These are phyloP conservation scores for Malacoraja senta DNA, from an alignment of 2,797 vertebrate genomes.

Conservation along the genomic window DNA sequence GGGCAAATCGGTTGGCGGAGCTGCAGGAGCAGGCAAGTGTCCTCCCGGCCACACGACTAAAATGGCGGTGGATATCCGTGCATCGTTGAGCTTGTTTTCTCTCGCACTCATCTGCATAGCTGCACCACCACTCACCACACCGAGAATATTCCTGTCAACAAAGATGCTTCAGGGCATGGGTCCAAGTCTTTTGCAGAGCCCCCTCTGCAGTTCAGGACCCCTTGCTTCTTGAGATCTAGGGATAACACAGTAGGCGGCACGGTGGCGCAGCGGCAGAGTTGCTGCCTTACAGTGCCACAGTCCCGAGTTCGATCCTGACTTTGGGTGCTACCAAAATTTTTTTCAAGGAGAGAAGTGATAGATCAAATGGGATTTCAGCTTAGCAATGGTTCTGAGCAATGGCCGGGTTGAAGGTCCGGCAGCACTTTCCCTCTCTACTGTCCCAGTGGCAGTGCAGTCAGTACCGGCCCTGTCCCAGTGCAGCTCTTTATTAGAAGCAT, in stretches of 20 bases:
- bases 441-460: not conserved
- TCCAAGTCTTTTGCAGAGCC: not conserved
- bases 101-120: not conserved
- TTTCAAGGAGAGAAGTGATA: too few species aligned
- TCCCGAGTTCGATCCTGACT: too few species aligned
- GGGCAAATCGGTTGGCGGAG: slow-evolving; percentile 66
- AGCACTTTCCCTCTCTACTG: not conserved
- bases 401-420: too few species aligned
- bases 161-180: not conserved
- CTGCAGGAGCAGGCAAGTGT: slow-evolving; percentile 81
- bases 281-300: too few species aligned
- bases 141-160: too few species aligned
- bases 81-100: not conserved
- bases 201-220: not conserved
- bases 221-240: too few species aligned
- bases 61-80: slow-evolving; percentile 41
- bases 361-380: too few species aligned
- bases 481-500: not conserved
- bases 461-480: not conserved
- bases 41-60: not conserved
- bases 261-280: too few species aligned
- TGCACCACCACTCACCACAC: not conserved
- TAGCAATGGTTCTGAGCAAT: too few species aligned
- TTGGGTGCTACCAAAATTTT: too few species aligned
- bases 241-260: too few species aligned